These are phyloP conservation scores for Bradypodion pumilum DNA, from an alignment of 2,797 vertebrate genomes.

Conservation along the genomic window DNA sequence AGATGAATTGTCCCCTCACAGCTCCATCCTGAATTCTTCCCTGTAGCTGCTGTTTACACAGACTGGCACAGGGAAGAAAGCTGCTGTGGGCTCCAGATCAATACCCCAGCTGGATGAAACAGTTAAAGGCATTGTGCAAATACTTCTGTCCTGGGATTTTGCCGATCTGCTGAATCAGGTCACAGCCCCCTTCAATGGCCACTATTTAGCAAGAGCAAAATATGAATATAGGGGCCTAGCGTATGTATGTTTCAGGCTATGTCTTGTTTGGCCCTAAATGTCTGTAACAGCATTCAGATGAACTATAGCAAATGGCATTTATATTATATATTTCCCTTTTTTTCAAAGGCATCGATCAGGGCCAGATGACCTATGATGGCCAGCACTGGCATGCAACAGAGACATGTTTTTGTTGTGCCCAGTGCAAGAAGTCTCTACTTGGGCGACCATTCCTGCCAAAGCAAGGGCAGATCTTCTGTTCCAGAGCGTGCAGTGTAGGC, in stretches of 20 bases:
- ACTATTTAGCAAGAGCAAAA: neutral
- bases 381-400: slow-evolving; percentile 99
- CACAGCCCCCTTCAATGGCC: neutral
- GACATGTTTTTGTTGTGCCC: slow-evolving; percentile 95
- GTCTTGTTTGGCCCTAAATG: neutral
- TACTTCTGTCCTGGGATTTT: neutral
- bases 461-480: slow-evolving; percentile 98
- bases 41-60: neutral
- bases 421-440: slow-evolving; percentile 94
- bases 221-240: neutral
- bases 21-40: neutral
- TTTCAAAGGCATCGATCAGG: slow-evolving; percentile 94
- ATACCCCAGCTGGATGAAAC: too few relatives aligned
- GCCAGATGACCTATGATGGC: slow-evolving; percentile 98
- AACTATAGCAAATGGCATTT: neutral
- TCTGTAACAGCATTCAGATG: neutral
- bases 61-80: neutral
- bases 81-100: neutral
- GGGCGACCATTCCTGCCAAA: slow-evolving; percentile 96
- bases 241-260: neutral
- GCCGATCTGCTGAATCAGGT: neutral
- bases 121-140: neutral
- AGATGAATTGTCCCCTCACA: neutral
- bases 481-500: slow-evolving; percentile 90
- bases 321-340: neutral